These are phyloP conservation scores for Phyllostomus hastatus DNA, from an alignment of 2,113 vertebrate species.

Conservation along the genomic window DNA sequence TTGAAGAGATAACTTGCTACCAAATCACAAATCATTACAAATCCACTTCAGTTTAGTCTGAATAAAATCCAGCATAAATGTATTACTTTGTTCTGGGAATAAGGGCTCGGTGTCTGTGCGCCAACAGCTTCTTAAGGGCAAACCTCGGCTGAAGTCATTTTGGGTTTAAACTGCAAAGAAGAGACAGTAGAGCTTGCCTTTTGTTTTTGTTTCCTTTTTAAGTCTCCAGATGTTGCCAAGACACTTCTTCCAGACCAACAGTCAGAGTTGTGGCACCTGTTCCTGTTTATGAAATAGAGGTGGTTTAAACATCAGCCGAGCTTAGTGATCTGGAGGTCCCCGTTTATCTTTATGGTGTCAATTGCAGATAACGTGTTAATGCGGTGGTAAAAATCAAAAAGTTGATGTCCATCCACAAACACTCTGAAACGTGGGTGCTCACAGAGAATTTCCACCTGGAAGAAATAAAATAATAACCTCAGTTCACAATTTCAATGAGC, in stretches of 20 bases:
- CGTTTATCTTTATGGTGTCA: slow-evolving; percentile 95
- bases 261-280: slow-evolving; percentile 69
- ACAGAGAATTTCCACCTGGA: slow-evolving; percentile 97
- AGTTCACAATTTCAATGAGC: not conserved
- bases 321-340: slow-evolving; percentile 98
- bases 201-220: slow-evolving; percentile 68
- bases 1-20: slow-evolving; percentile 66
- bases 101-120: slow-evolving; percentile 76
- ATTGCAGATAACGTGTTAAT: slow-evolving; percentile 93
- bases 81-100: slow-evolving; percentile 76
- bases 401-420: slow-evolving; percentile 98
- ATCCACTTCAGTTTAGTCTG: slow-evolving; percentile 77
- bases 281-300: slow-evolving; percentile 67
- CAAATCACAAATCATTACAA: slow-evolving; percentile 73
- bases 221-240: slow-evolving; percentile 74
- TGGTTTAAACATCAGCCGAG: slow-evolving; percentile 87
- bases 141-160: slow-evolving; percentile 68
- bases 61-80: slow-evolving; percentile 78
- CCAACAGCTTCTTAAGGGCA: slow-evolving; percentile 70
- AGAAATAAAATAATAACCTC: slow-evolving; percentile 60
- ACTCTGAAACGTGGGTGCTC: slow-evolving; percentile 98
- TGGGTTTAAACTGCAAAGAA: slow-evolving; percentile 78
- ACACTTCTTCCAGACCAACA: slow-evolving; percentile 63
- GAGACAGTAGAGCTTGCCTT: slow-evolving; percentile 74
- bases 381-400: slow-evolving; percentile 99